Evolutionary conservation across 2,113 vertebrate species (phyloP).

Genomic region (Corvus moneduloides): DNA sequence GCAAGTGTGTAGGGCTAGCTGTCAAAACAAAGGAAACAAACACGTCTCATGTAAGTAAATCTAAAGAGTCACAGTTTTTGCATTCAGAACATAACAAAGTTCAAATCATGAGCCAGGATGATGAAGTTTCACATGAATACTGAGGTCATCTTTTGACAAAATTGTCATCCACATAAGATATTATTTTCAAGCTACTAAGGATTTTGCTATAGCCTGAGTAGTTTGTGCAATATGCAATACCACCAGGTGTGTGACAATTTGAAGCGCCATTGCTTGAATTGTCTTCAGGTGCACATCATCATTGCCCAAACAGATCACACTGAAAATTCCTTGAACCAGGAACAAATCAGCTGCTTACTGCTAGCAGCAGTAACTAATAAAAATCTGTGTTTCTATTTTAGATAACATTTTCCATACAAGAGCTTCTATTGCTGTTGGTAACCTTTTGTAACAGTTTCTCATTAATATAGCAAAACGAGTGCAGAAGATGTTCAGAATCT

Average conservation of each 20-base stretch:
- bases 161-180: not conserved
- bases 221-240: not conserved
- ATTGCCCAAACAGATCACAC: not conserved
- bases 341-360: not conserved
- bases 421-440: not conserved
- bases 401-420: not conserved
- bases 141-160: not conserved
- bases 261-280: not conserved
- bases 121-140: not conserved
- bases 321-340: not conserved
- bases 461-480: not conserved
- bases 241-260: not conserved
- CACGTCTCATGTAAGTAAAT: not conserved
- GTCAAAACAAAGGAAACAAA: conserved; percentile 26
- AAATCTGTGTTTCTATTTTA: not conserved
- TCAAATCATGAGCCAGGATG: not conserved
- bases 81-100: not conserved
- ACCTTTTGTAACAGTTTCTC: not conserved
- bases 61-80: not conserved
- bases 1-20: not conserved
- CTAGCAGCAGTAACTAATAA: not conserved
- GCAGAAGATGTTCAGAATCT: not conserved
- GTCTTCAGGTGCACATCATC: not conserved
- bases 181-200: not conserved
- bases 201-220: not conserved